Evolutionary conservation across 1,140 invertebrate species (phyloP), one percentile per base, ranked within the genome.

Genomic region (Megalonaias nervosa): DNA sequence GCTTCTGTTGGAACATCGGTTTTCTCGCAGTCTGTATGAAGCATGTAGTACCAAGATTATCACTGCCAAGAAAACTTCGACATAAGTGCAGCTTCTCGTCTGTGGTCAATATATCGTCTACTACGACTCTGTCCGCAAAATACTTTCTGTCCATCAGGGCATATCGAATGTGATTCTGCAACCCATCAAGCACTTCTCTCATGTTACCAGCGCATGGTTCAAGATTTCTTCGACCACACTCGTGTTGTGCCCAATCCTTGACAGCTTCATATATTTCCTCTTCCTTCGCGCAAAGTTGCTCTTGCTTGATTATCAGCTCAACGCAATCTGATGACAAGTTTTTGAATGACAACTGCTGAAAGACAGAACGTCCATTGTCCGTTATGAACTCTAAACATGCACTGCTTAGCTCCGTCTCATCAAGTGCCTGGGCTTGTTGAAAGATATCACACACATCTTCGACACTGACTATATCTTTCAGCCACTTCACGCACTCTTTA

Each of bases 401-500:
- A 21, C 69, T 64, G 38, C 74, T 74, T 23, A 78, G 21, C 23
- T 78, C 70, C 15, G 62, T 38, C 9, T 73, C 74, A 48, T 78
- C 76, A 55, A 73, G 69, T 2, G 66, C 70, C 19, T 78, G 76
- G 0, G 76, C 76, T 64, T 78, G 76, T 23, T 78, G 71, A 48
- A 74, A 58, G 13, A 78, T 73, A 57, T 78, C 71, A 58, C 76
- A 78, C 12, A 78, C 76, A n/a, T 71, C 69, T 58, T 78, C 76
- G 38, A 71, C 65, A 64, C 64, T 74, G 66, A 78, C 70, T 67
- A 48, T 68, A 11, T 60, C 65, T 57, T 66, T 71, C 60, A 78
- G 60, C 68, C 67, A 69, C n/a, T 78, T 71, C 15, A 67, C 71
- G 59, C 76, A 78, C 38, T 68, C 64, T 68, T 71, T 65, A 12